These are phyloP conservation scores for Chrysotoxum bicinctum DNA, from an alignment of 2,888 invertebrate species.

Conservation along the genomic window DNA sequence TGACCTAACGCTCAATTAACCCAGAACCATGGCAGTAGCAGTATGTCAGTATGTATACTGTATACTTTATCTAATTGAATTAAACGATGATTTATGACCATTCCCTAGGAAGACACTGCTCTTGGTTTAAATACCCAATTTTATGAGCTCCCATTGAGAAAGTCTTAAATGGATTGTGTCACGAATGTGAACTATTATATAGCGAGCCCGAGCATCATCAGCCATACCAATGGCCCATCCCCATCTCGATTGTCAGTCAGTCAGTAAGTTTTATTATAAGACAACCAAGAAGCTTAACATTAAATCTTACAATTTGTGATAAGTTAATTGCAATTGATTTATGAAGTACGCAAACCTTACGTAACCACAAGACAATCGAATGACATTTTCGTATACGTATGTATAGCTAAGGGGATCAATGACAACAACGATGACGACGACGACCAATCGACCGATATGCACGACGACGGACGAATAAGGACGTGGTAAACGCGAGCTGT, in stretches of 20 bases:
- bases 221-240: neutral
- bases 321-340: constrained; percentile 75
- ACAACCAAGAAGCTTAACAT: constrained; percentile 60
- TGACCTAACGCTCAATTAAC: constrained; percentile 63
- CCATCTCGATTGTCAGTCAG: neutral
- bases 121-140: constrained; percentile 48
- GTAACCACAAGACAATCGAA: constrained; percentile 54
- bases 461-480: too few species aligned
- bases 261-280: constrained; percentile 13
- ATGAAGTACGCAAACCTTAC: constrained; percentile 73
- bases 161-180: constrained; percentile 65
- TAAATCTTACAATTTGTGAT: constrained; percentile 75
- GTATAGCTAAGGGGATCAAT: constrained; percentile 37
- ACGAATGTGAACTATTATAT: constrained; percentile 28
- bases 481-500: constrained; percentile 20
- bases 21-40: constrained; percentile 9
- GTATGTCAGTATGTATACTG: neutral
- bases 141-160: constrained; percentile 62
- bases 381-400: constrained; percentile 42
- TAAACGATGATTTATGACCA: constrained; percentile 68
- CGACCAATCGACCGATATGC: constrained; percentile 4
- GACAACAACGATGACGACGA: constrained; percentile 1
- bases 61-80: constrained; percentile 68
- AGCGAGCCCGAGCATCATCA: constrained; percentile 1
- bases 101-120: neutral